A percentile compares a stretch with the other conserved stretches of the same genome.
Conservation (phyloP, 2,797 vertebrate species). For the Peromyscus attwateri region DNA sequence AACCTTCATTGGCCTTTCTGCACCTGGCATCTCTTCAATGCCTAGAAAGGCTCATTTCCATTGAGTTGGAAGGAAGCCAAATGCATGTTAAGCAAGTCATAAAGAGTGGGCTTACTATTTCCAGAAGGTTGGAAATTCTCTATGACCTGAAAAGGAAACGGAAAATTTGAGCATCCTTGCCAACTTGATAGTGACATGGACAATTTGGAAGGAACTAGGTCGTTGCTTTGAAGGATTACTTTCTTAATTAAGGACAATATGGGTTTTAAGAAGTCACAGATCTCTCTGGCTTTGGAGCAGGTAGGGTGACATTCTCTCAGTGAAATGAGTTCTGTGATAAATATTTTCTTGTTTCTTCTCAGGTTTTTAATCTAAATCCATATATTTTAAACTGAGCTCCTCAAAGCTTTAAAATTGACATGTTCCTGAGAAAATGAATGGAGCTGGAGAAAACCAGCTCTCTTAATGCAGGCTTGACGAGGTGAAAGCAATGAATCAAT, state of each 20-base stretch:
- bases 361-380: conserved; percentile 46
- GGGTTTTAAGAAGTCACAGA: not conserved
- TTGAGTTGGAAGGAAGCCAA: conserved; percentile 1
- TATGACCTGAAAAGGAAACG: conserved; percentile 60
- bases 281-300: not conserved
- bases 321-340: conserved; percentile 44
- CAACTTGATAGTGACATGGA: conserved; percentile 25
- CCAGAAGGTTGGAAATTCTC: conserved; percentile 56
- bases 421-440: conserved; percentile 40
- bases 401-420: conserved; percentile 68
- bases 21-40: conserved; percentile 9
- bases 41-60: not conserved
- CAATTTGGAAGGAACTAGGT: conserved; percentile 46
- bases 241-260: conserved; percentile 32
- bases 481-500: conserved; percentile 49
- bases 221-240: conserved; percentile 22
- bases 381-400: conserved; percentile 39
- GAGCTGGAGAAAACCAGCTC: conserved; percentile 18
- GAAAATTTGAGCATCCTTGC: not conserved
- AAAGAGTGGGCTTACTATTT: conserved; percentile 60
- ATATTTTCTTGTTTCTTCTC: conserved; percentile 49
- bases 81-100: conserved; percentile 26
- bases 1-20: not conserved
- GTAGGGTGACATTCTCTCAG: not conserved
- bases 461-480: conserved; percentile 56